Evolutionary conservation across 2,797 vertebrate species (phyloP), one percentile per base, ranked within the genome.

Genomic region (Malurus leucopterus): DNA sequence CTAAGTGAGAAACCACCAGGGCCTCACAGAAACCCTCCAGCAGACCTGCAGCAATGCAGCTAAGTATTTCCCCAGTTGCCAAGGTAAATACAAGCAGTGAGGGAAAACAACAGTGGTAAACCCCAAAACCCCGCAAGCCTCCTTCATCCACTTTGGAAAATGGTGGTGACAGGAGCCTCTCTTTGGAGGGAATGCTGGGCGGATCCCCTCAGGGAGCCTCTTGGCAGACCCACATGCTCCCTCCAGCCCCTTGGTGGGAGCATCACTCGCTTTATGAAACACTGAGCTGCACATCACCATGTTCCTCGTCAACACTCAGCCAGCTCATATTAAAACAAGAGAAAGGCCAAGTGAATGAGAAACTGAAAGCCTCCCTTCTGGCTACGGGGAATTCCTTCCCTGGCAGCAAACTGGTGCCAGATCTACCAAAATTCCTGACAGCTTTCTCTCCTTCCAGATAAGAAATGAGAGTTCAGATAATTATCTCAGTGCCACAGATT

Each of bases 231-330:
- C 69, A 18, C 0, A 1, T 2, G 2, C 9, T 74, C 71, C 58
- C n/a, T 30, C 55, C 47, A n/a, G 44, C 26, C 70, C 40, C 30
- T 59, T 0, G 0, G 15, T 0, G 0, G 2, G 44, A 68, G 30
- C 0, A 0, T 46, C 55, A 61, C 58, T 81, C 0, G 0, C 36
- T 79, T 32, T 14, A 17, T 11, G 82, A 36, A 54, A 65, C 6
- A 30, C 62, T 68, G 86, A 68, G 70, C 76, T 88, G 71, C 67
- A 16, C 23, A 15, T 67, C 20, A 1, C 65, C 4, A 8, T 0
- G 0, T 49, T 61, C 74, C 53, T 47, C 43, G 74, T 84, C 85
- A 92, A 57, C 70, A 19, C 80, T 84, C 70, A 23, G 87, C 63
- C 49, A 67, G 53, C 22, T 8, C 2, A 30, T 62, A n/a, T 38